phyloP scores from a whole-genome alignment of 1,140 invertebrate species.

The Drosophila saltans region DNA sequence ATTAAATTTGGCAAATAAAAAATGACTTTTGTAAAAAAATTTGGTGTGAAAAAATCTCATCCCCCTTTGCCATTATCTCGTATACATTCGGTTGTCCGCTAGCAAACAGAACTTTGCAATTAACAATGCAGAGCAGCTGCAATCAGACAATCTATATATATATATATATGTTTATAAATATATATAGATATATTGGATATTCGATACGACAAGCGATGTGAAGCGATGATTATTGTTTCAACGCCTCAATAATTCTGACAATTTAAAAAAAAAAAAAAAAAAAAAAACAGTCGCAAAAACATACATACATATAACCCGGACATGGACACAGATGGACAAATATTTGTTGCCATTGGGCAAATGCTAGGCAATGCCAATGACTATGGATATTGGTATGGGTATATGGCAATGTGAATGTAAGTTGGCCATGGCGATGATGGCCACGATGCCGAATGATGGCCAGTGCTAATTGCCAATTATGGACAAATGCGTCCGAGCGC shows the following conservation, averaged over 20 bases:
- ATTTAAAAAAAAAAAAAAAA: slow-evolving; percentile 63
- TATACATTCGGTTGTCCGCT: neutral
- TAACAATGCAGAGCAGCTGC: slow-evolving; percentile 65
- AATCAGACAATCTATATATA: slow-evolving; percentile 55
- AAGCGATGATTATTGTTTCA: slow-evolving; percentile 76
- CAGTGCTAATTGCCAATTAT: slow-evolving; percentile 80
- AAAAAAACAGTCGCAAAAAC: slow-evolving; percentile 60
- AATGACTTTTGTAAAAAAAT: slow-evolving; percentile 59
- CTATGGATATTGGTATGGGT: neutral
- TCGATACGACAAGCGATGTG: slow-evolving; percentile 39
- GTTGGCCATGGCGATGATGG: slow-evolving; percentile 34
- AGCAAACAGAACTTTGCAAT: slow-evolving; percentile 47
- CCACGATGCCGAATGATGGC: slow-evolving; percentile 56
- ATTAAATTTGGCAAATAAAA: slow-evolving; percentile 44
- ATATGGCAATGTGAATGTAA: slow-evolving; percentile 13
- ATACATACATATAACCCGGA: slow-evolving; percentile 8
- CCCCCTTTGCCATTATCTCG: no score
- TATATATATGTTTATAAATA: slow-evolving; percentile 17
- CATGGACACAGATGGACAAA: slow-evolving; percentile 50
- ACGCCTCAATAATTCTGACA: slow-evolving; percentile 73
- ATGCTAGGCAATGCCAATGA: slow-evolving; percentile 66
- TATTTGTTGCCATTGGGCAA: slow-evolving; percentile 72
- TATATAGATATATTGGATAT: slow-evolving; percentile 17
- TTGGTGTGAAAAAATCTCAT: slow-evolving; percentile 63
- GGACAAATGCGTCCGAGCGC: slow-evolving; percentile 74